Conservation (phyloP, 2,797 vertebrate species). For the Anabacerthia variegaticeps region DNA sequence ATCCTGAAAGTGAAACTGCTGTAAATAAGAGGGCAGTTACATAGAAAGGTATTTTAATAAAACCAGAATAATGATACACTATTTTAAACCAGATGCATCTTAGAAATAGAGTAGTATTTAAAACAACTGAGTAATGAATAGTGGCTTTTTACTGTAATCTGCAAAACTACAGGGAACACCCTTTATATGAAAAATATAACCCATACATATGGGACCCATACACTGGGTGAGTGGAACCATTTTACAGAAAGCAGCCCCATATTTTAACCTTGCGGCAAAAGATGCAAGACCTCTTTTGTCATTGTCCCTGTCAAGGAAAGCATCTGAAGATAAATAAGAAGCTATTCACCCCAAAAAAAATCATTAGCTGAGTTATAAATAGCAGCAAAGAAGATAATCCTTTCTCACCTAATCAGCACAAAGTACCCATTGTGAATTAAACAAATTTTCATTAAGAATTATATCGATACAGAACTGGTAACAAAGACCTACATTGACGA, state of each 20-base stretch:
- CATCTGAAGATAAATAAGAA: slow-evolving; percentile 33
- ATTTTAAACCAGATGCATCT: neutral
- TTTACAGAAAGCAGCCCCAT: neutral
- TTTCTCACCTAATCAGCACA: slow-evolving; percentile 6
- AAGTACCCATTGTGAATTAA: slow-evolving; percentile 44
- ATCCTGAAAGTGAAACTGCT: neutral
- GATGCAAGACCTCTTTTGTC: neutral
- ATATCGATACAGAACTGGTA: slow-evolving; percentile 7
- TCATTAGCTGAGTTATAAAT: slow-evolving; percentile 36
- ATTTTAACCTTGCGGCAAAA: neutral
- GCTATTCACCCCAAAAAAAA: slow-evolving; percentile 22
- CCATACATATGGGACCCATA: neutral
- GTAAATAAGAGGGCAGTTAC: neutral
- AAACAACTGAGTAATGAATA: neutral
- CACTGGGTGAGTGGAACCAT: neutral
- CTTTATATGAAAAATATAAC: neutral
- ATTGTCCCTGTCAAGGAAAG: neutral
- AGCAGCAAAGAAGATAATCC: neutral
- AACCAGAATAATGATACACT: neutral
- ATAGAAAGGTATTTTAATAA: neutral
- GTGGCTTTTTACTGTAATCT: neutral
- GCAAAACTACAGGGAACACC: neutral
- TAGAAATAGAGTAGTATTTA: neutral
- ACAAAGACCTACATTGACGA: slow-evolving; percentile 4
- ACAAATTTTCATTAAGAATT: slow-evolving; percentile 45